A percentile compares a stretch with the other conserved stretches of the same genome.
phyloP scores from a whole-genome alignment of 2,888 invertebrate genomes.

The Merodon equestris region DNA sequence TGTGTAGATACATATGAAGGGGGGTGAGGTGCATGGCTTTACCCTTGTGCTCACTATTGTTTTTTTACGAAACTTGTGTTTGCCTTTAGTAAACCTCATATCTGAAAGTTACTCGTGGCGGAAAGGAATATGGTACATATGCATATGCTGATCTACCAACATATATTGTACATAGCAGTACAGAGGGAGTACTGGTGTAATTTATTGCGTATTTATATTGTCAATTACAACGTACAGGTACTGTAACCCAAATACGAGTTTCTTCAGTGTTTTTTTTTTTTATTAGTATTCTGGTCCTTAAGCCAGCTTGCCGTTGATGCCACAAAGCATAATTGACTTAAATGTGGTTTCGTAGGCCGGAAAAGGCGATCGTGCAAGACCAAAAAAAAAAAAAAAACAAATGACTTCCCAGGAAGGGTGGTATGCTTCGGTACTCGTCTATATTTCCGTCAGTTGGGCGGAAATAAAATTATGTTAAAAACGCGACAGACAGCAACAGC shows the following conservation, averaged over 20 bases:
- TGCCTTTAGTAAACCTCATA: conserved; percentile 35
- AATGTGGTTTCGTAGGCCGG: conserved; percentile 30
- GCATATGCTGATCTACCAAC: not conserved
- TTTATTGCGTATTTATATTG: conserved; percentile 59
- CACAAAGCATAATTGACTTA: conserved; percentile 55
- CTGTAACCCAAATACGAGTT: conserved; percentile 36
- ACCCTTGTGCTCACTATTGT: conserved; percentile 25
- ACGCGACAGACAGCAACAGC: not conserved
- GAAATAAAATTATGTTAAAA: conserved; percentile 3
- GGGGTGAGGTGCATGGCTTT: not conserved
- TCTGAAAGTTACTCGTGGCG: conserved; percentile 33
- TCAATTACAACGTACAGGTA: conserved; percentile 46
- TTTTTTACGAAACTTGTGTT: conserved; percentile 19
- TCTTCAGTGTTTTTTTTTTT: too few relatives aligned
- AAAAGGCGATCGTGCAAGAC: not conserved
- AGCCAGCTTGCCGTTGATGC: conserved; percentile 3
- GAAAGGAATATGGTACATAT: too few relatives aligned
- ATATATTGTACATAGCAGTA: too few relatives aligned
- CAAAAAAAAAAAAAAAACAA: conserved; percentile 3
- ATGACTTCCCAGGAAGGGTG: conserved; percentile 15
- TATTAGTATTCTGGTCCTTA: conserved; percentile 1
- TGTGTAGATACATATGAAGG: too few relatives aligned
- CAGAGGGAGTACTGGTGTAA: conserved; percentile 32
- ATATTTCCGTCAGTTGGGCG: conserved; percentile 28
- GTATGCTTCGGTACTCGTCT: conserved; percentile 36